Evolutionary conservation across 2,797 vertebrate species (phyloP), one percentile per base, ranked within the genome.

Genomic region (Cryptoblepharus egeriae): DNA sequence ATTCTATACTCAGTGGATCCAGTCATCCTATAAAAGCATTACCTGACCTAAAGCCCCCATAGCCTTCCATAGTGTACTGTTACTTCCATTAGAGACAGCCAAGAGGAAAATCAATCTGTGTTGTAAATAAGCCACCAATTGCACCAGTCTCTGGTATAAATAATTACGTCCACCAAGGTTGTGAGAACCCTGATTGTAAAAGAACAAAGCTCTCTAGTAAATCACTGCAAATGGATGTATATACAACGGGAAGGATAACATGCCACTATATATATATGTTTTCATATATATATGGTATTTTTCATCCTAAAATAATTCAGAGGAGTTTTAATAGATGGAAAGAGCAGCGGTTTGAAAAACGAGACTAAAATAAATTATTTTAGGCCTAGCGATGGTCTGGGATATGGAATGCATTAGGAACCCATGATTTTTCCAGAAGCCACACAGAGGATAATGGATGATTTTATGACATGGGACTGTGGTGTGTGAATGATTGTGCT

Each of bases 371-470:
- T n/a, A n/a, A n/a, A n/a, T n/a, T n/a, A n/a, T n/a, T n/a, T n/a
- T n/a, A n/a, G n/a, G n/a, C n/a, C n/a, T n/a, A n/a, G n/a, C n/a
- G n/a, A n/a, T n/a, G n/a, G n/a, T n/a, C n/a, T n/a, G n/a, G n/a
- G n/a, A n/a, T n/a, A n/a, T n/a, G n/a, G n/a, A n/a, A n/a, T n/a
- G n/a, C n/a, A n/a, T n/a, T n/a, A n/a, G n/a, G n/a, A n/a, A n/a
- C n/a, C n/a, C n/a, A n/a, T n/a, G n/a, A n/a, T n/a, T n/a, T n/a
- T n/a, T n/a, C n/a, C n/a, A n/a, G n/a, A n/a, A n/a, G n/a, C n/a
- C n/a, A n/a, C n/a, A n/a, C n/a, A n/a, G n/a, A n/a, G 55, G 63
- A 57, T 88, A 90, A 90, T 42, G 88, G 89, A 92, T 90, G 82
- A 86, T 74, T 71, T 83, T 82, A 45, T 85, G 81, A 88, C 52